These are phyloP conservation scores for Philaethria dido DNA, from an alignment of 2,888 invertebrate genomes.

Conservation along the genomic window DNA sequence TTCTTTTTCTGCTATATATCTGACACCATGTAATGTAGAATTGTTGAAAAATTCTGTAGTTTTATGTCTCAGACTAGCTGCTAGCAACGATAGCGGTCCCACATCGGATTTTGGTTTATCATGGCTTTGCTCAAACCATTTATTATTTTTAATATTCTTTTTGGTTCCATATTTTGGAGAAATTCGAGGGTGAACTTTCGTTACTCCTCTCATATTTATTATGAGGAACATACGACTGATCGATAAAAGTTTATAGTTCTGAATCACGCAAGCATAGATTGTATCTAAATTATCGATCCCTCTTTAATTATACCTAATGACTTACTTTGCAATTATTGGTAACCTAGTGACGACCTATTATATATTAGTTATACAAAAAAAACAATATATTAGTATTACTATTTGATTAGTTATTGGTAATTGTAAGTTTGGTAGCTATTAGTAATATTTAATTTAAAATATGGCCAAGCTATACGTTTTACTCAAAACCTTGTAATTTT, in stretches of 20 bases:
- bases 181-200: conserved; percentile 69
- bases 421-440: neutral
- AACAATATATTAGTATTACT: neutral
- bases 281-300: conserved; percentile 62
- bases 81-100: conserved; percentile 71
- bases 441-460: neutral
- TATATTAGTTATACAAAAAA: neutral
- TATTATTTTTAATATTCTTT: conserved; percentile 38
- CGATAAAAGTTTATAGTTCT: conserved; percentile 39
- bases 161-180: conserved; percentile 48
- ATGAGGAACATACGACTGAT: conserved; percentile 18
- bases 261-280: conserved; percentile 61
- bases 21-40: conserved; percentile 90
- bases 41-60: conserved; percentile 89
- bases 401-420: neutral
- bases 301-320: conserved; percentile 24
- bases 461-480: neutral
- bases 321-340: neutral
- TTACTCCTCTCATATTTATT: conserved; percentile 42
- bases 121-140: conserved; percentile 34
- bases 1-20: conserved; percentile 90
- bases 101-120: conserved; percentile 49
- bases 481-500: too few species aligned
- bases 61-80: conserved; percentile 88
- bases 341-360: neutral